Percentiles rank a stretch among this genome's conserved stretches.
phyloP scores from a whole-genome alignment of 2,888 invertebrate species.

The Molanna angustata region DNA sequence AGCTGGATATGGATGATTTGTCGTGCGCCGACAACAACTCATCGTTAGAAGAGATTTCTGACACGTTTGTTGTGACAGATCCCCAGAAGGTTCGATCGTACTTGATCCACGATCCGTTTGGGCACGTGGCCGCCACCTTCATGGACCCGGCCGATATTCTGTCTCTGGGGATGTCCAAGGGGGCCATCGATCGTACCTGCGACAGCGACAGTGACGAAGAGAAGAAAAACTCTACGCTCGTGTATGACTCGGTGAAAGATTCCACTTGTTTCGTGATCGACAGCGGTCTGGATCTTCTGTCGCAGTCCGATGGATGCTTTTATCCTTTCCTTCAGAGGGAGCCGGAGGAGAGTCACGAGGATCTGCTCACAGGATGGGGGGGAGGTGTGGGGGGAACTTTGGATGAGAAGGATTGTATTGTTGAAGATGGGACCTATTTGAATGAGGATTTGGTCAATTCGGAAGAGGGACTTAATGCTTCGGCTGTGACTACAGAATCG shows the following conservation, averaged over 20 bases:
- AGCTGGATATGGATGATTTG: constrained; percentile 39
- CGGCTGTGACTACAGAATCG: constrained; percentile 43
- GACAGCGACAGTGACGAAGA: constrained; percentile 9
- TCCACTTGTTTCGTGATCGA: constrained; percentile 28
- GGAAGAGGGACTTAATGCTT: constrained; percentile 36
- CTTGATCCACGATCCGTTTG: constrained; percentile 44
- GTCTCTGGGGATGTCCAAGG: constrained; percentile 10
- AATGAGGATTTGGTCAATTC: constrained; percentile 19
- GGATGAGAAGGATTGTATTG: constrained; percentile 28
- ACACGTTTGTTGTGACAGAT: constrained; percentile 51
- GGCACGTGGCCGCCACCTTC: constrained; percentile 40
- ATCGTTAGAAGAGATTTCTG: constrained; percentile 40
- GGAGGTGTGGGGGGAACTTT: constrained; percentile 32
- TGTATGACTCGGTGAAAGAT: constrained; percentile 24
- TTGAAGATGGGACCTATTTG: constrained; percentile 28
- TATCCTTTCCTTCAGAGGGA: constrained; percentile 3
- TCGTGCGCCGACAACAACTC: constrained; percentile 38
- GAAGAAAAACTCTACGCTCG: constrained; percentile 11
- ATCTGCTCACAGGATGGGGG: constrained; percentile 22
- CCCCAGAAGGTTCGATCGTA: constrained; percentile 42
- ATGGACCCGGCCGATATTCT: constrained; percentile 35
- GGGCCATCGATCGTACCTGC: background rate
- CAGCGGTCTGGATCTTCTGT: constrained; percentile 22
- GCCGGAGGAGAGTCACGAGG: background rate
- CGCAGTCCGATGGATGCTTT: constrained; percentile 28